These are phyloP conservation scores for Scaptomyza caliginosa DNA, from an alignment of 2,888 invertebrate genomes.

Conservation along the genomic window DNA sequence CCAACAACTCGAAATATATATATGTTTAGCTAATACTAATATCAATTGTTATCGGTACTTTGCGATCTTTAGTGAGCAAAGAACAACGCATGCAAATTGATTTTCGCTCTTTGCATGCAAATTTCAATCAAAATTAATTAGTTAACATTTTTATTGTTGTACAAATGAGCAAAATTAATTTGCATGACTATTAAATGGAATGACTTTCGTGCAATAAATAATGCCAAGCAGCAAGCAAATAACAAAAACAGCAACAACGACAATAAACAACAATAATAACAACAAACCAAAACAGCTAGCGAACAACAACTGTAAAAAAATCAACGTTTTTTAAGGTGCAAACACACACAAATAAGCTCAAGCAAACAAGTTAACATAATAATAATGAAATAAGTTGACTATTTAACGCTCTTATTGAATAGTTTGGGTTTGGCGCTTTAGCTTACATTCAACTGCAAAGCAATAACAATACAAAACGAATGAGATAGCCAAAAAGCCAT, in stretches of 20 bases:
- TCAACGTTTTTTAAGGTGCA: slow-evolving; percentile 51
- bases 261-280: slow-evolving; percentile 27
- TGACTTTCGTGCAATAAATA: slow-evolving; percentile 79
- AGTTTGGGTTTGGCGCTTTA: no score
- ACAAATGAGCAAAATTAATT: slow-evolving; percentile 82
- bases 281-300: slow-evolving; percentile 34
- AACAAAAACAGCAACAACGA: slow-evolving; percentile 33
- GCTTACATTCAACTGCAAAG: no score
- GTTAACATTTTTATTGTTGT: slow-evolving; percentile 82
- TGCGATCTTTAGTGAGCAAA: slow-evolving; percentile 46
- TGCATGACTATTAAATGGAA: slow-evolving; percentile 81
- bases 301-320: slow-evolving; percentile 57
- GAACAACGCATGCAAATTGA: slow-evolving; percentile 74
- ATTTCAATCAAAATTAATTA: slow-evolving; percentile 83
- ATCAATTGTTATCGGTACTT: slow-evolving; percentile 43
- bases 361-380: slow-evolving; percentile 5
- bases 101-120: slow-evolving; percentile 82
- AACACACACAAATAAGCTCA: slow-evolving; percentile 31
- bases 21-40: slow-evolving; percentile 27
- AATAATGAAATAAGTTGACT: no score
- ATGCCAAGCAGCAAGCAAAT: slow-evolving; percentile 42
- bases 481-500: not conserved
- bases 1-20: slow-evolving; percentile 12
- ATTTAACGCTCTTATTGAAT: slow-evolving; percentile 18
- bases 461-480: not conserved